These are phyloP conservation scores for Microctenopoma stevenorrisi DNA, from an alignment of 2,797 vertebrate species.

Conservation along the genomic window DNA sequence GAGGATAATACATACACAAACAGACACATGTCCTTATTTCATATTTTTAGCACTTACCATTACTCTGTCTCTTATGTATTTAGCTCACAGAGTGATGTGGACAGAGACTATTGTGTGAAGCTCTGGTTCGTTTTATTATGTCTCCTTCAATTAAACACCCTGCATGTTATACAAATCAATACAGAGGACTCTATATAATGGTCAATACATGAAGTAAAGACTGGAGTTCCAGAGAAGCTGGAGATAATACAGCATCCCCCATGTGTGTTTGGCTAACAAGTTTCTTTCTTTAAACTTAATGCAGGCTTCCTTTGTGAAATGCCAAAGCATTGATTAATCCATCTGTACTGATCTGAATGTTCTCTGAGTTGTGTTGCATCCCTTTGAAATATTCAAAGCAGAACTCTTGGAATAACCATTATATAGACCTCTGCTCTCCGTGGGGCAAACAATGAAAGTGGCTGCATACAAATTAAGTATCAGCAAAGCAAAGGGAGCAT, in stretches of 20 bases:
- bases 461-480: slow-evolving; percentile 78
- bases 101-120: slow-evolving; percentile 19
- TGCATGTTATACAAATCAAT: slow-evolving; percentile 65
- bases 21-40: slow-evolving; percentile 41
- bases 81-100: slow-evolving; percentile 1
- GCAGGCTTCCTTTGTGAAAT: slow-evolving; percentile 71
- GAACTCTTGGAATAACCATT: slow-evolving; percentile 72
- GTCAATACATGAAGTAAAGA: slow-evolving; percentile 70
- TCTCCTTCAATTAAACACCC: slow-evolving; percentile 62
- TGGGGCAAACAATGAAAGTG: slow-evolving; percentile 64
- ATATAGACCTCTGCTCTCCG: slow-evolving; percentile 76
- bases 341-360: slow-evolving; percentile 77
- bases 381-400: slow-evolving; percentile 81
- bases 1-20: slow-evolving; percentile 44
- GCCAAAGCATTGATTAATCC: slow-evolving; percentile 79
- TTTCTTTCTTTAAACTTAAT: slow-evolving; percentile 75
- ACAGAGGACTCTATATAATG: slow-evolving; percentile 67
- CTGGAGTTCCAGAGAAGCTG: slow-evolving; percentile 37
- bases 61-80: background rate
- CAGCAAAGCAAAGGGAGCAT: slow-evolving; percentile 57
- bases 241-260: slow-evolving; percentile 63
- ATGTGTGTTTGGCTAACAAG: slow-evolving; percentile 71
- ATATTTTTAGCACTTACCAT: slow-evolving; percentile 40
- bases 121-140: slow-evolving; percentile 51
- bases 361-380: slow-evolving; percentile 70